Evolutionary conservation across 1,140 invertebrate genomes (phyloP).

Genomic region (Zaprionus inermis): DNA sequence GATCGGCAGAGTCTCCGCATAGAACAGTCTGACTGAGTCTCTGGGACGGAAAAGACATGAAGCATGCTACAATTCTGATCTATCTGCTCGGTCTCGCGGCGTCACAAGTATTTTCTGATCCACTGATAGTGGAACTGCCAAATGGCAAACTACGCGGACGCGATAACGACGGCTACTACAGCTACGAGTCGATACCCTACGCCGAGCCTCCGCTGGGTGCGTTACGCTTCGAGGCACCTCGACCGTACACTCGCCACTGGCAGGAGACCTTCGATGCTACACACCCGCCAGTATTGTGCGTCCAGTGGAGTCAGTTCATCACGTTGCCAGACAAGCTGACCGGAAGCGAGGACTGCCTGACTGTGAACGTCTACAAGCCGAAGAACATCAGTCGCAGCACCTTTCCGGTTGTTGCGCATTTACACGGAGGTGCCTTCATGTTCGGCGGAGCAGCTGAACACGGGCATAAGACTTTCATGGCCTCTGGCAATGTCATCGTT

Average conservation of each 20-base stretch:
- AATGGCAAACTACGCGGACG: slow-evolving; percentile 14
- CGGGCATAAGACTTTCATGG: slow-evolving; percentile 86
- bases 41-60: neutral
- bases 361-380: slow-evolving; percentile 77
- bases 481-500: slow-evolving; percentile 85
- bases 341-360: slow-evolving; percentile 80
- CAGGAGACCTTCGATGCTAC: slow-evolving; percentile 15
- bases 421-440: slow-evolving; percentile 85
- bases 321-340: slow-evolving; percentile 30
- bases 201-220: neutral
- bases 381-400: slow-evolving; percentile 29
- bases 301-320: slow-evolving; percentile 53
- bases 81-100: neutral
- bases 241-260: slow-evolving; percentile 32
- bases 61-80: neutral
- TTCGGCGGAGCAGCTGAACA: slow-evolving; percentile 80
- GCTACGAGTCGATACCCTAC: slow-evolving; percentile 24
- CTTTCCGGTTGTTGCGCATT: slow-evolving; percentile 84
- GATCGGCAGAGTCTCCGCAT: neutral
- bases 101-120: neutral
- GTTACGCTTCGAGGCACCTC: neutral
- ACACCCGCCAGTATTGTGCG: slow-evolving; percentile 20
- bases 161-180: neutral
- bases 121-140: neutral
- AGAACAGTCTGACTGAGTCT: neutral